Evolutionary conservation across 2,888 invertebrate species (phyloP).

Genomic region (Globia sparganii): DNA sequence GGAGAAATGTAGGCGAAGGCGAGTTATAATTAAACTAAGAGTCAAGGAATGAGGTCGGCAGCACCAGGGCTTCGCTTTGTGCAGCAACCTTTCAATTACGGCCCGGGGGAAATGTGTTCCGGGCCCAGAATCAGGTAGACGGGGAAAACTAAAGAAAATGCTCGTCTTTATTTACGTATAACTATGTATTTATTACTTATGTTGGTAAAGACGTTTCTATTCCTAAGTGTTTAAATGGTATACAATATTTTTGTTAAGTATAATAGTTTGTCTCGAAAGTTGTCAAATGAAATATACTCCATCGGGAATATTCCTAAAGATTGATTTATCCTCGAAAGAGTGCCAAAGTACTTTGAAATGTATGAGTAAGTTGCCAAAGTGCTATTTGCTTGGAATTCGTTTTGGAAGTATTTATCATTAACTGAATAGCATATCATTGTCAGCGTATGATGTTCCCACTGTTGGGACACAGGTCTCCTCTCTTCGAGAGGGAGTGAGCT

Average conservation of each 20-base stretch:
- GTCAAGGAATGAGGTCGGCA: slow-evolving; percentile 77
- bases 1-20: slow-evolving; percentile 71
- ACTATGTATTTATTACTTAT: slow-evolving; percentile 7
- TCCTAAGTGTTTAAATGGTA: not conserved
- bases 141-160: slow-evolving; percentile 48
- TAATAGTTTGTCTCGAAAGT: not conserved
- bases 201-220: not conserved
- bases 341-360: not conserved
- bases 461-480: too few relatives aligned
- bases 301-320: not conserved
- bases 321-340: not conserved
- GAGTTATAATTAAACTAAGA: slow-evolving; percentile 77
- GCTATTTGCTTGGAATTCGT: not conserved
- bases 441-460: too few relatives aligned
- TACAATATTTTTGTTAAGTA: not conserved
- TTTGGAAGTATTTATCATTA: not conserved
- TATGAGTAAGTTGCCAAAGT: not conserved
- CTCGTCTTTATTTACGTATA: slow-evolving; percentile 38
- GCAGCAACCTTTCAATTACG: slow-evolving; percentile 71
- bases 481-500: too few relatives aligned
- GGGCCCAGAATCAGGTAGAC: slow-evolving; percentile 14
- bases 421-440: not conserved
- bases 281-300: not conserved
- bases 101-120: slow-evolving; percentile 60
- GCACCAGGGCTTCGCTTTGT: slow-evolving; percentile 70